Base-by-base conservation (phyloP, 2,888 invertebrate genomes). In the Eupithecia subfuscata region DNA sequence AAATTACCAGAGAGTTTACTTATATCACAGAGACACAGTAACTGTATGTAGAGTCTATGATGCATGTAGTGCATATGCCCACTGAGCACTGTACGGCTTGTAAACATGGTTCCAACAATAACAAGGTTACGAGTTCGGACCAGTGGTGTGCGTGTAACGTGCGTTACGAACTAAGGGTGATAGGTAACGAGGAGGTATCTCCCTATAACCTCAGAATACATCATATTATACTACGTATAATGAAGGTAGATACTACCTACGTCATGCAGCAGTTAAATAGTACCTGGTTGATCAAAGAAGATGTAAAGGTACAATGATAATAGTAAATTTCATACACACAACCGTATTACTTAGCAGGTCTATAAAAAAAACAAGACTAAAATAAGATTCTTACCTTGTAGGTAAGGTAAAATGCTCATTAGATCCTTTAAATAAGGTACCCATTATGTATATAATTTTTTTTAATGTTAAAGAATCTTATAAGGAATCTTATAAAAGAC, bases 81-180 rank as follows among this genome's bases (percentile, higher is more conserved):
- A 40, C 18, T 67, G 65, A 67, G 3, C 40, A 37, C 16, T 18
- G 64, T 64, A 64, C 64, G 64, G 64, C 34, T 64, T 64, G 64
- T 64, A 34, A 64, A 14, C 34, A 67, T 40, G 40, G n/a, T 18
- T 34, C 37, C 40, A 73, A 60, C 70, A 70, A 70, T 64, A 64
- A 70, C 72, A 70, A 70, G 68, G 73, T 56, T 64, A 70, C 34
- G 8, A n/a, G 43, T 73, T 8, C 74, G 69, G 75, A 72, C 77
- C 81, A 79, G 64, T 78, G 78, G 74, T 77, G 80, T 80, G 78
- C 60, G 75, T 80, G 79, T 81, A 80, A 81, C 70, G 45, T 72
- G 65, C 65, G 34, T 37, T 67, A 37, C 37, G 22, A 67, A 67
- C 65, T 11, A 9, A 34, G 34, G 65, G 34, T 18, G 34, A 67